Base-by-base conservation (phyloP, 2,888 invertebrate species). In the Drosophila nigricruria region DNA sequence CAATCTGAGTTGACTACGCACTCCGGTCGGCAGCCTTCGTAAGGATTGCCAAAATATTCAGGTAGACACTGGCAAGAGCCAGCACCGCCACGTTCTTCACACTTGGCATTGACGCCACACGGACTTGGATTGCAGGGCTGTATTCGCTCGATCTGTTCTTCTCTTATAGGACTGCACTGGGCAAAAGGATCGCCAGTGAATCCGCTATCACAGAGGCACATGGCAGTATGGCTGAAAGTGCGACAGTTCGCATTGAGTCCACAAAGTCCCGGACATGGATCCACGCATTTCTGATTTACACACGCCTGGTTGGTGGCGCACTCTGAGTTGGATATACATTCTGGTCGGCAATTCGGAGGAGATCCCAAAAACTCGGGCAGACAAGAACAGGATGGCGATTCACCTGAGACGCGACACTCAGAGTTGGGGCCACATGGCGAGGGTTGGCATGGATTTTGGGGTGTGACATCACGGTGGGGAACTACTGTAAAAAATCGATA, bases 1-100 rank as follows among this genome's bases (percentile, higher is more conserved):
- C 96, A 96, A 84, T 96, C 96, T 0, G 95, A 94, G 82, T 95
- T 95, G 0, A 94, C 86, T 0, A 94, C 92, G 90, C 96, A 96
- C 91, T 96, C 95, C 3, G 96, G 96, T 40, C 94, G 94, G 89
- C 96, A 96, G 66, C 95, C 94, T 93, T 96, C 95, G 88, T 96
- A 96, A 43, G 97, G 96, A 91, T 96, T 96, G 79, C 97, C 97
- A 81, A 95, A 94, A 92, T 96, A 96, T 75, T 95, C 95, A 8
- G 95, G 94, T 64, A 95, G 91, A 90, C 96, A 96, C 78, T 94
- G 94, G 90, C 97, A 97, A 49, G 96, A 95, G 71, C 96, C 96
- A 43, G 96, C 96, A 66, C 94, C 95, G 79, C 95, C 95, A 92
- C 95, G 95, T 88, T 96, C 95, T 91, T 94, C 94, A 91, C 96